Evolutionary conservation across 2,888 invertebrate genomes (phyloP).

Genomic region (Spatulosminthurus flaviceps): DNA sequence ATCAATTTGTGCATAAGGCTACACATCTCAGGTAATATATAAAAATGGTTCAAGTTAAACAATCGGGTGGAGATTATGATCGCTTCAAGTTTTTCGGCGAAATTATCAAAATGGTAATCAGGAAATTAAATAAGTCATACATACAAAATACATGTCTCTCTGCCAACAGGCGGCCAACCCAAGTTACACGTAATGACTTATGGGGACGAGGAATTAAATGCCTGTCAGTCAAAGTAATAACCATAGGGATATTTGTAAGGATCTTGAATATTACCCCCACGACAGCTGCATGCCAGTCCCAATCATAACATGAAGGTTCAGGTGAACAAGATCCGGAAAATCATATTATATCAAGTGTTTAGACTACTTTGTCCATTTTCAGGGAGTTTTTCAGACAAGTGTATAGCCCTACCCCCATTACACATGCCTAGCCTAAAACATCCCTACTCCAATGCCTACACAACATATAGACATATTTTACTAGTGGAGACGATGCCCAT

Average conservation of each 20-base stretch:
- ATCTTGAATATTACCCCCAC: not conserved
- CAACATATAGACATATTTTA: constrained; percentile 2
- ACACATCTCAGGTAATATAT: too few relatives aligned
- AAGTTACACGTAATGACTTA: not conserved
- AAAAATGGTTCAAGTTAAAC: too few relatives aligned
- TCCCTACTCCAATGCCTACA: too few relatives aligned
- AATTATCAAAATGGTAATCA: constrained; percentile 25
- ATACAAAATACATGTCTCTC: not conserved
- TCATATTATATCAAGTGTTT: constrained; percentile 24
- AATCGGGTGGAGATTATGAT: not conserved
- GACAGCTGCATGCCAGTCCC: constrained; percentile 13
- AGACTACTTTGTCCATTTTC: not conserved
- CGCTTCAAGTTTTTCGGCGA: not conserved
- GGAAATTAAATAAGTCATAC: constrained; percentile 33
- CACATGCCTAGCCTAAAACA: too few relatives aligned
- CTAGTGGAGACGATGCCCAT: not conserved
- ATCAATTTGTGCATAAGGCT: too few relatives aligned
- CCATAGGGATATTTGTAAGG: not conserved
- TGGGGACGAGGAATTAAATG: constrained; percentile 34
- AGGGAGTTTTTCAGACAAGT: not conserved
- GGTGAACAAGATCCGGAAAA: not conserved
- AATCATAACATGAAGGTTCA: not conserved
- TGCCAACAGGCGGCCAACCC: constrained; percentile 21
- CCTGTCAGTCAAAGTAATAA: constrained; percentile 37
- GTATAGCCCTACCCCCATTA: not conserved